Evolutionary conservation across 2,113 vertebrate species (phyloP).

Genomic region (Rhombomys opimus): DNA sequence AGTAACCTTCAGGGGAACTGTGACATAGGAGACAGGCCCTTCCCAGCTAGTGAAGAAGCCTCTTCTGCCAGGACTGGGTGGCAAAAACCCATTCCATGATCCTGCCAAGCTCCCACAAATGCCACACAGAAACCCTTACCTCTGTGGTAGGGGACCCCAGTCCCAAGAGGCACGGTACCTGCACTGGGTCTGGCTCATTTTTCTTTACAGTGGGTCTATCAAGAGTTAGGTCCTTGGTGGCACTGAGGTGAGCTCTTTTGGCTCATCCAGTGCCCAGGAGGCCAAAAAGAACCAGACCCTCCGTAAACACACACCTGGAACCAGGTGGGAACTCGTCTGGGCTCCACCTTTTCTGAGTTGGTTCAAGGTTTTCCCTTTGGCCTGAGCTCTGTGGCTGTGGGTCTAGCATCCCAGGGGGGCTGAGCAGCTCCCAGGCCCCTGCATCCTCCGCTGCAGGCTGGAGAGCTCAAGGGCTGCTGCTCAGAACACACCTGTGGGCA

Average conservation of each 20-base stretch:
- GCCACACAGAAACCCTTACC: neutral
- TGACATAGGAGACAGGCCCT: neutral
- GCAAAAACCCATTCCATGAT: fast-evolving
- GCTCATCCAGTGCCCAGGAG: neutral
- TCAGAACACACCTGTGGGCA: no score
- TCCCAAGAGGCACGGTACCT: neutral
- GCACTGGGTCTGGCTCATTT: neutral
- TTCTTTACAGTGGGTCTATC: neutral
- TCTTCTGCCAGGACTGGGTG: neutral
- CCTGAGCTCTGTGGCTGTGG: neutral
- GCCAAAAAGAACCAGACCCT: neutral
- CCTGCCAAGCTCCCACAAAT: neutral
- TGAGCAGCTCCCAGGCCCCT: neutral
- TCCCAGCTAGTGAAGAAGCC: neutral
- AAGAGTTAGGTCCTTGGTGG: neutral
- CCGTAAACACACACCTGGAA: neutral
- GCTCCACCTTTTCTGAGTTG: neutral
- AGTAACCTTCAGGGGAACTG: neutral
- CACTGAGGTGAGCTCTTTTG: neutral
- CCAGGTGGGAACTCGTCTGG: neutral
- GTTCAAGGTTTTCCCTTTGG: neutral
- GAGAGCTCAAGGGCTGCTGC: neutral
- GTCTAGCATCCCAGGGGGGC: neutral
- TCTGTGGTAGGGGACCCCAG: neutral
- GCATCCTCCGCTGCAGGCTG: neutral